Evolutionary conservation across 2,888 invertebrate species (phyloP).

Genomic region (Aspidiotus rigidus): DNA sequence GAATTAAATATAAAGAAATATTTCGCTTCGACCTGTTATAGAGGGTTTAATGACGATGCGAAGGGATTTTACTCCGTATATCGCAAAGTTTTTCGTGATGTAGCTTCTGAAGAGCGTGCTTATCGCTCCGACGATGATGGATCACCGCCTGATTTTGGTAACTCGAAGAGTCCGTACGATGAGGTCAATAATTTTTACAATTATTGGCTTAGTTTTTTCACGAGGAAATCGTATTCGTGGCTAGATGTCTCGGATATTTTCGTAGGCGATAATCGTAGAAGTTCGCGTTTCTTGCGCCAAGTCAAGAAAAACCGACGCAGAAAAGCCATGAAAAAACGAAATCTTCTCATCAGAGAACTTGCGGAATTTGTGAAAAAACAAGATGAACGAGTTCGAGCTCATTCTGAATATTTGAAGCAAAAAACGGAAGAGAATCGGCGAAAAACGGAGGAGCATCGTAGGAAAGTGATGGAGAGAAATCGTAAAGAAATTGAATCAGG

Average conservation of each 20-base stretch:
- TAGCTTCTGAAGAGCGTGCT: slow-evolving; percentile 78
- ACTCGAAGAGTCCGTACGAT: slow-evolving; percentile 67
- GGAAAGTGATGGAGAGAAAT: slow-evolving; percentile 62
- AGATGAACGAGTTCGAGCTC: slow-evolving; percentile 76
- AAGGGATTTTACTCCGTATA: slow-evolving; percentile 87
- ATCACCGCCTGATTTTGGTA: slow-evolving; percentile 72
- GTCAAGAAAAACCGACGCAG: slow-evolving; percentile 91
- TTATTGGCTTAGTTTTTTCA: slow-evolving; percentile 88
- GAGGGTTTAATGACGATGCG: slow-evolving; percentile 78
- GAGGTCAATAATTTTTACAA: slow-evolving; percentile 84
- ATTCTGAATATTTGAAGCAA: slow-evolving; percentile 63
- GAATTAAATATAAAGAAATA: slow-evolving; percentile 83
- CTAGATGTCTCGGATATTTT: slow-evolving; percentile 80
- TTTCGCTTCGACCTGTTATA: slow-evolving; percentile 82
- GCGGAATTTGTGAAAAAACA: slow-evolving; percentile 89
- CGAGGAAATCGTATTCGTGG: slow-evolving; percentile 82
- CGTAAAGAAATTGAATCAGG: slow-evolving; percentile 57
- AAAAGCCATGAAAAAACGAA: slow-evolving; percentile 81
- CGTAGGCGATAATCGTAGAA: slow-evolving; percentile 72
- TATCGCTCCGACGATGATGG: slow-evolving; percentile 65
- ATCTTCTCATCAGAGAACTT: slow-evolving; percentile 86
- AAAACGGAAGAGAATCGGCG: slow-evolving; percentile 65
- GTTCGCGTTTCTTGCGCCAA: slow-evolving; percentile 78
- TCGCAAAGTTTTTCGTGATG: slow-evolving; percentile 72
- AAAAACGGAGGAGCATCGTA: slow-evolving; percentile 55